phyloP scores from a whole-genome alignment of 2,113 vertebrate species.

The Dissostichus mawsoni region DNA sequence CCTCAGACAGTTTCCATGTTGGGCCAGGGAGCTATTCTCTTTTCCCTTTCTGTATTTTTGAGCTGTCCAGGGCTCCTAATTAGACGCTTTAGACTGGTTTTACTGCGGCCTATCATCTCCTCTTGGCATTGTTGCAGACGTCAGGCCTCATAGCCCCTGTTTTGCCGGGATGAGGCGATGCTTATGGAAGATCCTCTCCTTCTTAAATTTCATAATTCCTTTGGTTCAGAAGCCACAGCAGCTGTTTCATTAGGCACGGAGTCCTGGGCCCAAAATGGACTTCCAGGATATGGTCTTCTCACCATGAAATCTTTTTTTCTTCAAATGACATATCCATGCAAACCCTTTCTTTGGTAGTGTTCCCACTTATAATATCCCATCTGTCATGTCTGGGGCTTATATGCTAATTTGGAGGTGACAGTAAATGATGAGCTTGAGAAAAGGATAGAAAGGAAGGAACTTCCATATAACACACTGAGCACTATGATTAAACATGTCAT shows the following conservation, averaged over 20 bases:
- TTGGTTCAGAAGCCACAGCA: slow-evolving; percentile 71
- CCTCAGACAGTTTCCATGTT: slow-evolving; percentile 72
- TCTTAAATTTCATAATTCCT: slow-evolving; percentile 53
- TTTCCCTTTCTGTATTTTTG: slow-evolving; percentile 67
- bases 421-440: slow-evolving; percentile 34
- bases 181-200: slow-evolving; percentile 42
- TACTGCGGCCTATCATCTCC: slow-evolving; percentile 78
- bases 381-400: slow-evolving; percentile 40
- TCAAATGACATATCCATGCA: slow-evolving; percentile 46
- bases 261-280: slow-evolving; percentile 55
- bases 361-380: slow-evolving; percentile 44
- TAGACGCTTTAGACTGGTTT: slow-evolving; percentile 77
- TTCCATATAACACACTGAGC: slow-evolving; percentile 4
- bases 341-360: slow-evolving; percentile 52
- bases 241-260: slow-evolving; percentile 66
- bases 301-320: slow-evolving; percentile 40
- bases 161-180: slow-evolving; percentile 42
- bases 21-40: slow-evolving; percentile 59
- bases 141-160: slow-evolving; percentile 45
- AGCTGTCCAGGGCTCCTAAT: slow-evolving; percentile 70
- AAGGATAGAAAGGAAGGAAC: slow-evolving; percentile 20
- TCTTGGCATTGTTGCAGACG: slow-evolving; percentile 73
- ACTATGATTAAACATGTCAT: slow-evolving; percentile 39
- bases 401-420: slow-evolving; percentile 39
- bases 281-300: slow-evolving; percentile 65